phyloP scores from a whole-genome alignment of 2,113 vertebrate genomes.

The Triplophysa dalaica region DNA sequence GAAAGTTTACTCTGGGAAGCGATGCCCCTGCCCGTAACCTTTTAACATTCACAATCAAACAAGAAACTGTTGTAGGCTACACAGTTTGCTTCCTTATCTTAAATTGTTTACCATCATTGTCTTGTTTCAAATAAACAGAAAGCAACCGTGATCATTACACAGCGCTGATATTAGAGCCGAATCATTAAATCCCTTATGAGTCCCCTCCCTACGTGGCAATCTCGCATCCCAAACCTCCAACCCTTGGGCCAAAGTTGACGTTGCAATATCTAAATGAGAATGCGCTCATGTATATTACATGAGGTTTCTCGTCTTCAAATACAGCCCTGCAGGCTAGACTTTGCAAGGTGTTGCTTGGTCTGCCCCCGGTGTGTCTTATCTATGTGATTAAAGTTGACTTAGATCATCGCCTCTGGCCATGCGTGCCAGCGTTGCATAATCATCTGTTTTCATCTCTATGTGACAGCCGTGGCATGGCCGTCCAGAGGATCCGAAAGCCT shows the following conservation, averaged over 20 bases:
- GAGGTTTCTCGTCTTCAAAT: conserved; percentile 26
- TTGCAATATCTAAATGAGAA: conserved; percentile 13
- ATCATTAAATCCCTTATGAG: background rate
- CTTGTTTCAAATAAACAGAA: too few species aligned
- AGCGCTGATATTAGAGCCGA: background rate
- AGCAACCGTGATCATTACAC: background rate
- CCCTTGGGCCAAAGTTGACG: background rate
- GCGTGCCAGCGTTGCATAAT: conserved; percentile 17
- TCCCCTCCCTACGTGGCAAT: background rate
- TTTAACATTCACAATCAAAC: background rate
- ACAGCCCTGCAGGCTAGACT: conserved; percentile 14
- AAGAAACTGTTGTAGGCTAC: too few species aligned
- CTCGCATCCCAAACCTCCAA: background rate
- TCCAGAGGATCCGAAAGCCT: conserved; percentile 1
- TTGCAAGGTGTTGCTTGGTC: conserved; percentile 22
- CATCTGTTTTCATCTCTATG: conserved; percentile 30
- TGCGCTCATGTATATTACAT: conserved; percentile 41
- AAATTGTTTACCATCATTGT: too few species aligned
- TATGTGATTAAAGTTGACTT: conserved; percentile 46
- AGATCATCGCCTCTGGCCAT: background rate
- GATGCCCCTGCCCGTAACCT: background rate
- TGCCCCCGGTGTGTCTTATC: conserved; percentile 34
- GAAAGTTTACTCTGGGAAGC: too few species aligned
- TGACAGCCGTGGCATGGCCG: conserved; percentile 8
- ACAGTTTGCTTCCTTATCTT: too few species aligned